Evolutionary conservation across 2,797 vertebrate genomes (phyloP), one percentile per base, ranked within the genome.

Genomic region (Okamejei kenojei): DNA sequence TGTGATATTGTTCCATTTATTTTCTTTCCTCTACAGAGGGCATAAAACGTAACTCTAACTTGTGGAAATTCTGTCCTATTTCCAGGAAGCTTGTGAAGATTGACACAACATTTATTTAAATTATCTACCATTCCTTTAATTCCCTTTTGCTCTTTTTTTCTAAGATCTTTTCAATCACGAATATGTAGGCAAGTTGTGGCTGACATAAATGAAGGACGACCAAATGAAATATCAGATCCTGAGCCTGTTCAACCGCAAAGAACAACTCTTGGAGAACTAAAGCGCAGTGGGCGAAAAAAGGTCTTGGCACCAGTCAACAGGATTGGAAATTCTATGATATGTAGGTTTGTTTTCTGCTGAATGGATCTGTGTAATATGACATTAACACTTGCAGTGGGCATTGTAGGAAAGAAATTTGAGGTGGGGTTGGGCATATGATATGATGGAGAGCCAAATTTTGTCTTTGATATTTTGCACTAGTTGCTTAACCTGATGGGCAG

Each of bases 91-190:
- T 71, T 71, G 68, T 71, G 19, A 71, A 71, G 68, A 19, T 19
- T 15, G 68, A 71, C 19, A 71, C 19, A 71, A 74, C 21, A 74
- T 74, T 74, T 54, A 54, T 54, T 21, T 23, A 74, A 74, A 21
- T 74, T 74, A 1, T 74, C 21, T 74, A 19, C 71, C 71, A 71
- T 74, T 21, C 23, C 71, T 74, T 74, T 23, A 74, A 21, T 74
- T 74, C 21, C 0, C 71, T 29, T 4, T 93, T 21, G 17, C 32
- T 73, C 88, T 76, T 1, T 0, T 68, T 68, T 92, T 88, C 94
- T 81, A 93, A 99, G 99, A 95, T 97, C 97, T 93, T 97, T 99
- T 95, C 98, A 99, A 96, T 97, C 97, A 35, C 97, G 98, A 81
- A 98, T 98, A 91, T 98, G 97, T 94, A 97, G 98, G 23, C 98